Evolutionary conservation across 2,888 invertebrate genomes (phyloP).

Genomic region (Erynnis tages): DNA sequence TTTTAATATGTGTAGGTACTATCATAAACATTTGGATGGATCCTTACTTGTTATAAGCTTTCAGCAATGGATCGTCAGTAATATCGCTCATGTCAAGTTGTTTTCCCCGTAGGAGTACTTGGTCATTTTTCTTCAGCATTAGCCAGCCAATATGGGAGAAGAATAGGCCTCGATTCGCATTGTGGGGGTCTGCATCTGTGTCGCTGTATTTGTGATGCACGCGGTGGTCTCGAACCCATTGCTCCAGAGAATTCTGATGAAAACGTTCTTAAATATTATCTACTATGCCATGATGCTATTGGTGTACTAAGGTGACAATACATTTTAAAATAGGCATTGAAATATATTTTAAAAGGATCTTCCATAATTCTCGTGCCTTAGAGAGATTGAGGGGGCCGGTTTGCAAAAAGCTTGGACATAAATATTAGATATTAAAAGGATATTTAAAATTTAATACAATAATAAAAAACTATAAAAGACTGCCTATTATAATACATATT

Average conservation of each 20-base stretch:
- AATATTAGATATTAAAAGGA: too few species aligned
- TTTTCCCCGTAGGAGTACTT: constrained; percentile 88
- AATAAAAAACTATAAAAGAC: too few species aligned
- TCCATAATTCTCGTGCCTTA: too few species aligned
- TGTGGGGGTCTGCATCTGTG: constrained; percentile 92
- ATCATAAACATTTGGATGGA: too few species aligned
- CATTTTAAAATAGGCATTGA: too few species aligned
- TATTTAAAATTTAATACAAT: too few species aligned
- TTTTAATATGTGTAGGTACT: too few species aligned
- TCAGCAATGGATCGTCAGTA: constrained; percentile 85
- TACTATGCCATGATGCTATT: too few species aligned
- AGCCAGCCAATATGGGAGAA: constrained; percentile 96
- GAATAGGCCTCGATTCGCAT: constrained; percentile 91
- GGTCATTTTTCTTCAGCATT: constrained; percentile 89
- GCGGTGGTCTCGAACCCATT: constrained; percentile 86
- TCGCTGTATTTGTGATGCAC: constrained; percentile 92
- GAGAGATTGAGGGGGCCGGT: too few species aligned
- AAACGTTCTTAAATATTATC: background rate
- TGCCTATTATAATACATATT: background rate
- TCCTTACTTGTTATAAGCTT: constrained; percentile 89
- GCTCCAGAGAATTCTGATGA: constrained; percentile 62
- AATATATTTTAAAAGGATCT: too few species aligned
- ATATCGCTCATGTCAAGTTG: constrained; percentile 90
- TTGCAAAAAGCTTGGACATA: too few species aligned
- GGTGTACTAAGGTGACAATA: too few species aligned